phyloP scores from a whole-genome alignment of 1,140 invertebrate genomes.

The Theocolax elegans region DNA sequence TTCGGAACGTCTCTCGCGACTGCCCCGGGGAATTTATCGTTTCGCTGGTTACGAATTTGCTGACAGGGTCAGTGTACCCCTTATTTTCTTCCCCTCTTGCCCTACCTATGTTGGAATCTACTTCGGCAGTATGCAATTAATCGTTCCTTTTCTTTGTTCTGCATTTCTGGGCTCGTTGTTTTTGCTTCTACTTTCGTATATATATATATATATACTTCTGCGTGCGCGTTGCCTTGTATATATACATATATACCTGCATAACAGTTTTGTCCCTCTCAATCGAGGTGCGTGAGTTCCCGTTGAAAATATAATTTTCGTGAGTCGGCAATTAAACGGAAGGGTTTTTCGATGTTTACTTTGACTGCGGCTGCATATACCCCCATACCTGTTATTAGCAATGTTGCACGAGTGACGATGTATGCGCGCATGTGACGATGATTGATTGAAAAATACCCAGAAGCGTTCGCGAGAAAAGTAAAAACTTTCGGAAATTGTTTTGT shows the following conservation, averaged over 20 bases:
- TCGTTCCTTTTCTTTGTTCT: neutral
- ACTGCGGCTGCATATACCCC: too few relatives aligned
- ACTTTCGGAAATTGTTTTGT: too few relatives aligned
- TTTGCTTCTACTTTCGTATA: too few relatives aligned
- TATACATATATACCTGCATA: too few relatives aligned
- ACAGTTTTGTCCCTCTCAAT: too few relatives aligned
- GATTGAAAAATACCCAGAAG: too few relatives aligned
- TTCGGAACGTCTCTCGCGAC: conserved; percentile 11
- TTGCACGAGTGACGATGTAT: neutral
- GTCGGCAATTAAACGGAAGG: conserved; percentile 19
- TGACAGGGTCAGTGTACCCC: neutral
- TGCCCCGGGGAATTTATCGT: conserved; percentile 10
- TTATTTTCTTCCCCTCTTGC: neutral
- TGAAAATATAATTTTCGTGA: neutral
- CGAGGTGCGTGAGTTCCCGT: too few relatives aligned
- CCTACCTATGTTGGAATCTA: neutral
- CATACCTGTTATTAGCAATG: conserved; percentile 13
- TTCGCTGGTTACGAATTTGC: neutral
- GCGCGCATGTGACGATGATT: neutral
- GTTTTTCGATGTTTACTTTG: conserved; percentile 8
- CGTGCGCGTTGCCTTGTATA: too few relatives aligned
- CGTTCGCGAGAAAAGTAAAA: too few relatives aligned
- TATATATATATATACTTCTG: too few relatives aligned
- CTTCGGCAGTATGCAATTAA: neutral
- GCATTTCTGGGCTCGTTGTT: too few relatives aligned